Evolutionary conservation across 2,888 invertebrate genomes (phyloP).

Genomic region (Lasioglossum morio): DNA sequence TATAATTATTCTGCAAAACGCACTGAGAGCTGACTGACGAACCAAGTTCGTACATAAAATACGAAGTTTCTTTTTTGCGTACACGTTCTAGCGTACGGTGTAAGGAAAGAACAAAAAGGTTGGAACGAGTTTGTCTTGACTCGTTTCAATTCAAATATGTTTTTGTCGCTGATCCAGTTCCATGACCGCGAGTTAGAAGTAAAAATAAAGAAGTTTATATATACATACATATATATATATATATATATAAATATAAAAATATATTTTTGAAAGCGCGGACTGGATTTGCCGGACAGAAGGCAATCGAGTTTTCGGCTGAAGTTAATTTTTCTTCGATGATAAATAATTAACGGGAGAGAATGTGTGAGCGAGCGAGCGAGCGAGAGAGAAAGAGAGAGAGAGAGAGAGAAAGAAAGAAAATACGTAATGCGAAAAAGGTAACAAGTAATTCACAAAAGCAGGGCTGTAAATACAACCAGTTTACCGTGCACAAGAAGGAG

Average conservation of each 20-base stretch:
- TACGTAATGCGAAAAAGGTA: conserved; percentile 68
- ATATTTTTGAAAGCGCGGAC: conserved; percentile 78
- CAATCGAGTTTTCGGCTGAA: conserved; percentile 73
- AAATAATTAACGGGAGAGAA: conserved; percentile 43
- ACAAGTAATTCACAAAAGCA: conserved; percentile 57
- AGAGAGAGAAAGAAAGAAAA: conserved; percentile 43
- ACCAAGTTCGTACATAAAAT: conserved; percentile 58
- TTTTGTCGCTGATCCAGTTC: conserved; percentile 76
- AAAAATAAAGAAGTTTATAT: conserved; percentile 72
- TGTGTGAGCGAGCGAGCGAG: not conserved
- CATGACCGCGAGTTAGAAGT: conserved; percentile 73
- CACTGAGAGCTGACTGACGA: conserved; percentile 67
- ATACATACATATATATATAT: conserved; percentile 71
- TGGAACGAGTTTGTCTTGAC: conserved; percentile 32
- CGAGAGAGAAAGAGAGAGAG: not conserved
- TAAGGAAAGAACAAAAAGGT: conserved; percentile 28
- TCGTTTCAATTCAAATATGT: conserved; percentile 59
- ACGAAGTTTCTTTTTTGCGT: conserved; percentile 67
- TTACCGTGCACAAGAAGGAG: conserved; percentile 65
- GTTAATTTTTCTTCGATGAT: conserved; percentile 62
- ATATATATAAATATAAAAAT: conserved; percentile 69
- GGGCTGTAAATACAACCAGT: conserved; percentile 75
- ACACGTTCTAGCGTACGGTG: conserved; percentile 80
- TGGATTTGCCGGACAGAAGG: conserved; percentile 74
- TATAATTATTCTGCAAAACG: conserved; percentile 65